Evolutionary conservation across 2,888 invertebrate species (phyloP).

Genomic region (Ethmia dodecea): DNA sequence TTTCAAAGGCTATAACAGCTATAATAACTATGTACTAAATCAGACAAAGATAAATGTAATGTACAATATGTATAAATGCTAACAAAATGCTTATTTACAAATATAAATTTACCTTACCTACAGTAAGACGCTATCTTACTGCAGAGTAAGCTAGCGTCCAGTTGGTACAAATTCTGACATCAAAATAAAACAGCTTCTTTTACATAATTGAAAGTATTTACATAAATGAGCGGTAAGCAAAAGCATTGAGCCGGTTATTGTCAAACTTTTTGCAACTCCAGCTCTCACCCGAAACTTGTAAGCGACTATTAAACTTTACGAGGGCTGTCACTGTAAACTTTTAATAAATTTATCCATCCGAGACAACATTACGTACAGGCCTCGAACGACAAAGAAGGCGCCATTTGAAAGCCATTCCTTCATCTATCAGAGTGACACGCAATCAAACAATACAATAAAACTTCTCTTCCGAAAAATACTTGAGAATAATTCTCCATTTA

Average conservation of each 20-base stretch:
- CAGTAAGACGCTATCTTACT: too few species aligned
- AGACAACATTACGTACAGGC: slow-evolving; percentile 55
- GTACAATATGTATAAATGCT: too few species aligned
- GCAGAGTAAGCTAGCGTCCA: too few species aligned
- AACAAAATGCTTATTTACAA: too few species aligned
- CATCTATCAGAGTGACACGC: slow-evolving; percentile 74
- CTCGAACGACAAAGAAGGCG: slow-evolving; percentile 51
- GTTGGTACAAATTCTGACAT: too few species aligned
- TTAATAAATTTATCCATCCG: slow-evolving; percentile 66
- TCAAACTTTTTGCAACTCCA: slow-evolving; percentile 42
- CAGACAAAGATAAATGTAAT: too few species aligned
- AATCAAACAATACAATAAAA: slow-evolving; percentile 78
- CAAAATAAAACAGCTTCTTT: background rate
- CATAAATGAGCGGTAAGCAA: slow-evolving; percentile 32
- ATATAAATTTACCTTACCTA: too few species aligned
- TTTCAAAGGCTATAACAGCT: too few species aligned
- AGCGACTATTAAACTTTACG: slow-evolving; percentile 57
- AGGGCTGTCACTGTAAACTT: slow-evolving; percentile 50
- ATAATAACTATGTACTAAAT: too few species aligned
- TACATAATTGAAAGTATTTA: slow-evolving; percentile 7
- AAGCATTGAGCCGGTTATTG: slow-evolving; percentile 35
- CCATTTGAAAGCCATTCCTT: slow-evolving; percentile 63
- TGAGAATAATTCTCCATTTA: slow-evolving; percentile 76
- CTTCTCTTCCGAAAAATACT: slow-evolving; percentile 74
- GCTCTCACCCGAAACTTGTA: slow-evolving; percentile 37